Evolutionary conservation across 30 jellyfish, hydroid and myxozoan species (phyloP).

Genomic region (Mastigias papua): DNA sequence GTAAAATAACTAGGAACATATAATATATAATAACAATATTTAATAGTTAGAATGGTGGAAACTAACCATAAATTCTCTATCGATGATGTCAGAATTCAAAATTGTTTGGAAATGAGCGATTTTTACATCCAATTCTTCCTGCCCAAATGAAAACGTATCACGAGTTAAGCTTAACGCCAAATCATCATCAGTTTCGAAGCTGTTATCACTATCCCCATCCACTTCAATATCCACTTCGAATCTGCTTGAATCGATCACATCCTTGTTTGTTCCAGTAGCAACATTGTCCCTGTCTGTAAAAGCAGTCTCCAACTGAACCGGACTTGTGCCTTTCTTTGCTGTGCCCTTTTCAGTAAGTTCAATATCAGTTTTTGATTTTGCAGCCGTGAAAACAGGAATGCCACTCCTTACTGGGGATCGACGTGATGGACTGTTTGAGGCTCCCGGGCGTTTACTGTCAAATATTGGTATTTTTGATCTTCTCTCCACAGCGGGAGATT

Average conservation of each 20-base stretch:
- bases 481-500: not conserved
- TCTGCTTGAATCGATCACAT: not conserved
- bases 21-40: too few relatives aligned
- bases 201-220: slow-evolving; percentile 25
- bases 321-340: not conserved
- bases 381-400: slow-evolving; percentile 37
- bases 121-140: slow-evolving; percentile 27
- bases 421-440: slow-evolving; percentile 25
- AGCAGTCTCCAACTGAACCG: slow-evolving; percentile 12
- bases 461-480: slow-evolving; percentile 28
- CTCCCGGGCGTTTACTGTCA: not conserved
- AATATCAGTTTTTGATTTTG: not conserved
- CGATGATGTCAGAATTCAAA: slow-evolving; percentile 53
- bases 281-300: not conserved
- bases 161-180: slow-evolving; percentile 33
- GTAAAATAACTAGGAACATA: too few relatives aligned
- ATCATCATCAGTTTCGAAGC: slow-evolving; percentile 49
- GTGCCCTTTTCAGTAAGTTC: slow-evolving; percentile 15
- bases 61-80: slow-evolving; percentile 46
- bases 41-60: too few relatives aligned
- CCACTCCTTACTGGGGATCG: slow-evolving; percentile 32
- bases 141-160: slow-evolving; percentile 38
- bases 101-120: slow-evolving; percentile 47
- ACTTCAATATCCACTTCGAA: slow-evolving; percentile 1
- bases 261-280: not conserved